Evolutionary conservation across 1,140 invertebrate genomes (phyloP), one percentile per base, ranked within the genome.

Genomic region (Hyposmocoma kahamanoa): DNA sequence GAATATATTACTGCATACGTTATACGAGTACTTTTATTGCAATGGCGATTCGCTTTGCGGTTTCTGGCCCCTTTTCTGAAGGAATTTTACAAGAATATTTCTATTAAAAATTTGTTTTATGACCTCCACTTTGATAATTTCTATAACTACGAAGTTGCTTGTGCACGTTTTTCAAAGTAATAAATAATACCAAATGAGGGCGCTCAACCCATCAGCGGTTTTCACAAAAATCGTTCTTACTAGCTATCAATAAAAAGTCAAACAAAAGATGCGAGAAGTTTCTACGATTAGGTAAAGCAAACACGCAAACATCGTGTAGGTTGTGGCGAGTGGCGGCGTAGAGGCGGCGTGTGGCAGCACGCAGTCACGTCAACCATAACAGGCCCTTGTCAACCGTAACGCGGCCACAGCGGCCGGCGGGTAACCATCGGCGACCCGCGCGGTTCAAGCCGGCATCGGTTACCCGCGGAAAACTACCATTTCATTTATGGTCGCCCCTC

Each of bases 361-460:
- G 47, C 50, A 50, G 45, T 26, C 48, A 45, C 56, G 64, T 63
- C 63, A 70, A 22, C 65, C 56, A 62, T 72, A 72, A 77, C 72
- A 71, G 64, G 67, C 70, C 70, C 80, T 82, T 79, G 78, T 84
- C 81, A 77, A 74, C 81, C 78, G 74, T 84, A 84, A 82, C 81
- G 76, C 60, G 61, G 69, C 81, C 81, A 59, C 80, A 80, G 65
- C 71, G 59, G 44, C 22, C 57, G 62, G 49, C 56, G 65, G 60
- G 55, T 59, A 57, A 53, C 67, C 68, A 13, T 13, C 28, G 56
- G 59, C 59, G 58, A 59, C 57, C 62, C 61, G 59, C 32, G 47
- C 57, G 50, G 49, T 58, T 65, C 64, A 65, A 72, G 54, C 71
- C 65, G 66, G 56, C 50, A 47, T 48, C 28, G 52, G 56, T 59